Evolutionary conservation across 2,797 vertebrate species (phyloP), one percentile per base, ranked within the genome.

Genomic region (Naso thynnoides): DNA sequence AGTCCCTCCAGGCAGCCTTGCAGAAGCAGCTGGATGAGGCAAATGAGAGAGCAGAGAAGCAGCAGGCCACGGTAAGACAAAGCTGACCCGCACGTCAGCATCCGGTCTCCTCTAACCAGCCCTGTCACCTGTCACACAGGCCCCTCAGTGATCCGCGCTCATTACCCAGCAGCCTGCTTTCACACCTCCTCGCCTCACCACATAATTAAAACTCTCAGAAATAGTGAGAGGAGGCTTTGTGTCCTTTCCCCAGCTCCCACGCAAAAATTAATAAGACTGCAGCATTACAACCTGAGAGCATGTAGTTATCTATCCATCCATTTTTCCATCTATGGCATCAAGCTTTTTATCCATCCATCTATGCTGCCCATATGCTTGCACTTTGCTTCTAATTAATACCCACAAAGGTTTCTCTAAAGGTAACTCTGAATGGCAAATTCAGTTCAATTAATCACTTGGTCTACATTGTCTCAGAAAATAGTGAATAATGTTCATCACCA

Each of bases 1-100:
- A 96, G 93, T 96, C 96, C 87, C 96, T 99, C 80, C 97, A 99
- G 94, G 95, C 96, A 73, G 93, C 97, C 85, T 94, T 99, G 93
- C 96, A 98, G 91, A 98, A 97, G 93, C 97, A 99, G 89, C 96
- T 99, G 93, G 97, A 98, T 85, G 97, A 98, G 88, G 96, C 96
- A 76, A 90, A 95, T 42, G 96, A 97, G 92, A 96, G 94, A 91
- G 96, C 96, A 15, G 97, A 98, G 89, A 98, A 99, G 88, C 97
- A 99, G 89, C 96, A 98, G 90, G 96, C 97, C 76, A 98, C 97
- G 0, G 98, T 99, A 92, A 98, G 96, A 77, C 60, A 52, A 53
- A 53, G 62, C 71, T 78, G 78, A 90, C 84, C 85, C 75, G 84
- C 83, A 82, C 80, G 21, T 83, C 86, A 78, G 58, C 76, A 73